phyloP scores from a whole-genome alignment of 2,888 invertebrate genomes.

The Fragum whitleyi region DNA sequence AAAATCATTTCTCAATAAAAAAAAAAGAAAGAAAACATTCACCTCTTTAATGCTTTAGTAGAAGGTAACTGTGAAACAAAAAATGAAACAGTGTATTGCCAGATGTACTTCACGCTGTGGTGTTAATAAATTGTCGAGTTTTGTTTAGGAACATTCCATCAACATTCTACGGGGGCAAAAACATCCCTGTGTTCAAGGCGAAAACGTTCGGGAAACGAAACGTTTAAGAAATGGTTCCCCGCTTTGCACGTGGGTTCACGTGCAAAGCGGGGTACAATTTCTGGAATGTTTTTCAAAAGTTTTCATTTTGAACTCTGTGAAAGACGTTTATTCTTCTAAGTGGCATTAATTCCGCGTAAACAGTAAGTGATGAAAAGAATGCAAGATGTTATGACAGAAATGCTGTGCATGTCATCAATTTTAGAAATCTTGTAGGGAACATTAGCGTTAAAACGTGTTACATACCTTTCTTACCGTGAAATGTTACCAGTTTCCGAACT shows the following conservation, averaged over 20 bases:
- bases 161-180: slow-evolving; percentile 1
- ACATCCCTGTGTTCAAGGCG: no score
- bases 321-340: neutral
- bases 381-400: neutral
- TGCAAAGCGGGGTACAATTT: no score
- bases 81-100: neutral
- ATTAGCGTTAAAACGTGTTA: neutral
- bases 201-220: no score
- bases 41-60: no score
- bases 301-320: no score
- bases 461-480: no score
- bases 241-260: no score
- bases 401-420: neutral
- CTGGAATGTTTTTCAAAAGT: no score
- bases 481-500: no score
- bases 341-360: neutral
- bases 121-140: slow-evolving; percentile 8
- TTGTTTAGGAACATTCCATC: slow-evolving; percentile 14
- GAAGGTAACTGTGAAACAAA: neutral
- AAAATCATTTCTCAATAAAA: no score
- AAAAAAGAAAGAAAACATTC: no score
- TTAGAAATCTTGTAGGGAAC: neutral
- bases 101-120: neutral
- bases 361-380: neutral
- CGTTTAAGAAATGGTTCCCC: no score